A percentile compares a stretch with the other conserved stretches of the same genome.
phyloP scores from a whole-genome alignment of 2,888 invertebrate species.

The Nebria brevicollis region DNA sequence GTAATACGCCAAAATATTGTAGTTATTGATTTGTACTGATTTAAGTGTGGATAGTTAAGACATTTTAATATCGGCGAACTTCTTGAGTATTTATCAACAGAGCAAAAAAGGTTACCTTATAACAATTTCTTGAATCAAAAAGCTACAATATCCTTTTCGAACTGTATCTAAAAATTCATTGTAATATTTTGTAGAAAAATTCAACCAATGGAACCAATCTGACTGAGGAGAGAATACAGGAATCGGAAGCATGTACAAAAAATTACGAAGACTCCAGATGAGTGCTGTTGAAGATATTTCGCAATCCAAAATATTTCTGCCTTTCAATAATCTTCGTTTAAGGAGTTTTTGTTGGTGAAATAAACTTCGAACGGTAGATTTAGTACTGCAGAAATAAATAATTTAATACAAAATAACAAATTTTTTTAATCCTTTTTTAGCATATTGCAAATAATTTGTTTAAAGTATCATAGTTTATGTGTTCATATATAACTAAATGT shows the following conservation, averaged over 20 bases:
- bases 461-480: too few species aligned
- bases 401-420: background rate
- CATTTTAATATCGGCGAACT: too few species aligned
- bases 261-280: constrained; percentile 50
- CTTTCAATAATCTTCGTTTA: constrained; percentile 46
- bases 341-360: constrained; percentile 39
- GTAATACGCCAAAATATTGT: too few species aligned
- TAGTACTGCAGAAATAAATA: constrained; percentile 16
- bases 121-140: constrained; percentile 10
- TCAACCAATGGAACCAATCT: constrained; percentile 43
- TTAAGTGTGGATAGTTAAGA: too few species aligned
- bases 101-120: background rate
- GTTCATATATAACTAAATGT: too few species aligned
- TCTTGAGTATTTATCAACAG: background rate
- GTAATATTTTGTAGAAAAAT: constrained; percentile 24
- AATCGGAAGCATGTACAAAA: constrained; percentile 50
- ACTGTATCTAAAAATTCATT: constrained; percentile 19
- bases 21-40: too few species aligned
- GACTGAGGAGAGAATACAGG: constrained; percentile 49
- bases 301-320: constrained; percentile 42
- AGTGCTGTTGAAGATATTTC: constrained; percentile 47
- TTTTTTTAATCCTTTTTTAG: background rate
- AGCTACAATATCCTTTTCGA: constrained; percentile 23
- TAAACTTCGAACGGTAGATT: constrained; percentile 25
- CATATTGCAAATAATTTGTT: too few species aligned